phyloP scores from a whole-genome alignment of 2,888 invertebrate genomes.

The Hetaerina titia region DNA sequence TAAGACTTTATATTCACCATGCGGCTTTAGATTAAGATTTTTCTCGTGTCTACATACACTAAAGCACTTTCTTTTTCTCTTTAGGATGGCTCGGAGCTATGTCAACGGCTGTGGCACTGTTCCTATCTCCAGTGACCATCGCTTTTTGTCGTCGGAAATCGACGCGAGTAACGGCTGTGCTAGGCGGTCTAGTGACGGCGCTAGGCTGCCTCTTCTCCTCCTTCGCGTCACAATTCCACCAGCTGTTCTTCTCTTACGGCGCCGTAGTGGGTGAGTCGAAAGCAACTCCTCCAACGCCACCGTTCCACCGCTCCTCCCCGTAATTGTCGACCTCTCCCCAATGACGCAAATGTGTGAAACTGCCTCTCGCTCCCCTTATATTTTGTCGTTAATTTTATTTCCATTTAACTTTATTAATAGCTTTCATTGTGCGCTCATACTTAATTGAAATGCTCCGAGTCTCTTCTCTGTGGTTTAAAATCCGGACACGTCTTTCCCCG shows the following conservation, averaged over 20 bases:
- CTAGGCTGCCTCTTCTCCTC: conserved; percentile 93
- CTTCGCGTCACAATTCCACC: conserved; percentile 93
- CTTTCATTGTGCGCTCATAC: too few relatives aligned
- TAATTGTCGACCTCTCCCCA: too few relatives aligned
- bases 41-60: neutral
- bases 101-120: conserved; percentile 87
- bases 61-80: conserved; percentile 70
- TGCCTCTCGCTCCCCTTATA: too few relatives aligned
- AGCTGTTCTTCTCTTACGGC: conserved; percentile 91
- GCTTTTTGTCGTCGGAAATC: conserved; percentile 92
- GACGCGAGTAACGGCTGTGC: conserved; percentile 91
- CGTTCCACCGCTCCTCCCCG: too few relatives aligned
- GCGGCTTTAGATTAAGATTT: neutral
- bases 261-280: conserved; percentile 78
- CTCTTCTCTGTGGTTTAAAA: too few relatives aligned
- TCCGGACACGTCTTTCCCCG: too few relatives aligned
- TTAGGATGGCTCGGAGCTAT: conserved; percentile 90
- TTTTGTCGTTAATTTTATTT: too few relatives aligned
- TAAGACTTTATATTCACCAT: too few relatives aligned
- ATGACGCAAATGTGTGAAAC: too few relatives aligned
- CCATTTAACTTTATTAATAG: too few relatives aligned
- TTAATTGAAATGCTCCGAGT: too few relatives aligned
- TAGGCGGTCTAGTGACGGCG: conserved; percentile 91
- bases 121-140: conserved; percentile 90
- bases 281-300: too few relatives aligned